Base-by-base conservation (phyloP, 1,140 invertebrate genomes). In the Neodiprion pinetum region DNA sequence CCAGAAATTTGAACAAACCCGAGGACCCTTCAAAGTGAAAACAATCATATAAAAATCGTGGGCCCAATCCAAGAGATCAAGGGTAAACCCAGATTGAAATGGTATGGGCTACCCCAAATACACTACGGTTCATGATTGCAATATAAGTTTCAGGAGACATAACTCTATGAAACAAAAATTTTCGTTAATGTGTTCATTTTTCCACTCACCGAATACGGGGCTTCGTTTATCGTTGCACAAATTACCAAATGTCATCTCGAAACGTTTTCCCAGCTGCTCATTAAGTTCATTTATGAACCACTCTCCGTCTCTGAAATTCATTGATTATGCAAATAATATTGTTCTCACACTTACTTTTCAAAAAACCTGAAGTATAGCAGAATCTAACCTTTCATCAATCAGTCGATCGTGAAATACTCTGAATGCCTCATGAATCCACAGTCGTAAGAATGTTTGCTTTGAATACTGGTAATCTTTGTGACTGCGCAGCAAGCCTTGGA, bases 361-460 rank as follows among this genome's bases (percentile, higher is more conserved):
- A 28, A 53, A 72, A 70, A 73, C 74, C 23, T 65, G 74, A 12
- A 77, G 67, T 76, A 67, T 75, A 70, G 65, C 74, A 71, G 17
- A 69, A 69, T 17, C 21, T 21, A 86, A 93, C 93, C 90, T 90
- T 65, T 94, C 92, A 85, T 96, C 94, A 48, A 94, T 93, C 0
- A 97, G 88, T 48, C 95, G 91, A 86, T 97, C 96, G 79, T 90
- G 91, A 84, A 96, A 97, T 0, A 96, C 95, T 79, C 95, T 89
- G 86, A 93, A 95, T 74, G 91, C 92, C 83, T 97, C 96, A 85
- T 96, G 95, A 77, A 96, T 90, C 95, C 95, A 97, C 3, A 97
- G 87, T 61, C 94, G 88, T 0, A 95, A 88, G 77, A 96, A 92
- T 4, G 91, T 87, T 1, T 88, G 77, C 79, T 91, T 94, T 7